A percentile compares a stretch with the other conserved stretches of the same genome.
phyloP scores from a whole-genome alignment of 2,113 vertebrate genomes.

The Coturnix japonica region DNA sequence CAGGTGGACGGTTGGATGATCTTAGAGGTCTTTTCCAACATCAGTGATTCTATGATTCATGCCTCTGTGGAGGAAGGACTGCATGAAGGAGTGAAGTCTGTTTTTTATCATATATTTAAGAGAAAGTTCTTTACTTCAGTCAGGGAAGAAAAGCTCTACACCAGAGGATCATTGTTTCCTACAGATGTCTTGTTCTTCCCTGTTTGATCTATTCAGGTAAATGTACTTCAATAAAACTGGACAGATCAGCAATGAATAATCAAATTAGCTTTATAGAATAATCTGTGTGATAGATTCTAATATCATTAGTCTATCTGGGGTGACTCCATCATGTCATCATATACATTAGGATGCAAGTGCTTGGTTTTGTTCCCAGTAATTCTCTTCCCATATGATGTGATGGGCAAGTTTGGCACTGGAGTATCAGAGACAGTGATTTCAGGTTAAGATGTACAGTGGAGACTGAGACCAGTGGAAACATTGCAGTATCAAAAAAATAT shows the following conservation, averaged over 20 bases:
- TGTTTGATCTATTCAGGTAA: fast-evolving
- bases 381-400: fast-evolving
- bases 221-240: background rate
- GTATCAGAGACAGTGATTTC: background rate
- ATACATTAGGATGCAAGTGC: background rate
- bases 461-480: background rate
- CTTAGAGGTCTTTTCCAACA: too few species aligned
- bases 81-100: background rate
- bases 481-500: background rate
- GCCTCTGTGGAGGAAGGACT: background rate
- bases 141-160: background rate
- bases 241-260: background rate
- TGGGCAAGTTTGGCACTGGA: fast-evolving
- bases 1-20: too few species aligned
- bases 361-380: background rate
- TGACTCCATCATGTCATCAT: background rate
- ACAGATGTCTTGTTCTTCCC: background rate
- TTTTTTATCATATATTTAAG: fast-evolving
- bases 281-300: fast-evolving
- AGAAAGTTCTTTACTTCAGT: background rate
- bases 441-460: background rate
- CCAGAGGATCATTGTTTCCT: background rate
- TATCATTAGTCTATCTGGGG: background rate
- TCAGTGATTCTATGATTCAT: background rate
- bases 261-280: background rate